Conservation (phyloP, 92 coral and sea anemone genomes). For the Parazoanthus swiftii region DNA sequence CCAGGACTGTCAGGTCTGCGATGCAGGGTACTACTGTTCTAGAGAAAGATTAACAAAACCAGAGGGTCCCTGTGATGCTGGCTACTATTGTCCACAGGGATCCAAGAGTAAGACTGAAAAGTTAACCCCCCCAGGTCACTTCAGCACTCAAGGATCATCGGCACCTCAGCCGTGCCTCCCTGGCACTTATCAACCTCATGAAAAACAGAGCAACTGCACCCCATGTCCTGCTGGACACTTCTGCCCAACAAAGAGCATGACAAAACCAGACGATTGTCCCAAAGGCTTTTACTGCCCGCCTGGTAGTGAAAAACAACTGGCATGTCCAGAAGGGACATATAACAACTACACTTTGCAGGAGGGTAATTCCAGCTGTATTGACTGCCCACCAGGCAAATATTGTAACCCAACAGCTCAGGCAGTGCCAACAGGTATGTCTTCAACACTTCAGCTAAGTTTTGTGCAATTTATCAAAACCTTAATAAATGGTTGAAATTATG, state of each 20-base stretch:
- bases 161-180: constrained; percentile 93
- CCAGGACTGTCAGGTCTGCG: constrained; percentile 88
- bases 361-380: constrained; percentile 84
- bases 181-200: constrained; percentile 84
- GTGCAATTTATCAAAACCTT: background rate
- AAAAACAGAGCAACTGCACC: constrained; percentile 73
- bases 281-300: constrained; percentile 90
- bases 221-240: constrained; percentile 86
- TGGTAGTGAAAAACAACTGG: constrained; percentile 87
- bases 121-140: constrained; percentile 82
- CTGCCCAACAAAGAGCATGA: constrained; percentile 92
- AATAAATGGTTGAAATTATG: too few species aligned
- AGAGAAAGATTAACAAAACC: constrained; percentile 76
- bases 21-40: constrained; percentile 93
- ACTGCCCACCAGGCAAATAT: constrained; percentile 78
- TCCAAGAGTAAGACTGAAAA: constrained; percentile 79
- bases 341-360: constrained; percentile 76
- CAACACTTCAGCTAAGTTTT: background rate
- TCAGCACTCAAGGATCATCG: constrained; percentile 83
- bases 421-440: constrained; percentile 78
- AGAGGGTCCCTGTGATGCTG: constrained; percentile 92
- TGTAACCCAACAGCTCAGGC: constrained; percentile 94
- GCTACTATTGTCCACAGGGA: constrained; percentile 88
- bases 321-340: constrained; percentile 91
- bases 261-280: constrained; percentile 54